Evolutionary conservation across 2,797 vertebrate genomes (phyloP), one percentile per base, ranked within the genome.

Genomic region (Helicolenus hilgendorfi): DNA sequence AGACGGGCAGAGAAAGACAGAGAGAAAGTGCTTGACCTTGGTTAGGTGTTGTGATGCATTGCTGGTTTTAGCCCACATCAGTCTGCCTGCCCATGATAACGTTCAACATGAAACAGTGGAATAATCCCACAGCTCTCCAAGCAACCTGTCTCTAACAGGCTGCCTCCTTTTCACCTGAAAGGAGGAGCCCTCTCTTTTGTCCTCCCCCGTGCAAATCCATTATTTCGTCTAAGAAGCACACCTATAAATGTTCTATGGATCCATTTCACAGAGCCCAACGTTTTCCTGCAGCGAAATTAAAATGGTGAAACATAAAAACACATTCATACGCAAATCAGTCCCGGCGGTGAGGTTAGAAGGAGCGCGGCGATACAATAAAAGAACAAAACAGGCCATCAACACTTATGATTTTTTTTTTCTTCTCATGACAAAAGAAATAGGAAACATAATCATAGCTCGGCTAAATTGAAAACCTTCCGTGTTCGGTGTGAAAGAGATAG

Each of bases 21-120:
- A 79, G 87, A 88, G 24, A 71, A 85, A 83, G 72, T 85, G 84
- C 87, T 87, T 89, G 91, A 96, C 96, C 95, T 96, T 95, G 93
- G 84, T 62, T 41, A 67, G 88, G 76, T 92, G 85, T 90, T 85
- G 84, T 92, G 86, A 90, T 91, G 84, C 92, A 86, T 93, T 89
- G 80, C 83, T 92, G 90, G 79, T 89, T 92, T 90, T 85, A 87
- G 87, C 56, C 71, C 85, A 82, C 82, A 90, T 94, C 89, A 87
- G 87, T 83, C 86, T 92, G 89, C 77, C 77, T 62, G 85, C 62
- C 81, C 86, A 60, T 81, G 89, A 92, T 93, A 92, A 92, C 79
- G 75, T 92, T 90, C 84, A 85, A 89, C 86, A 85, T 91, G 90
- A 94, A 93, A 92, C 90, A 83, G 81, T 81, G 77, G 63, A 88